A percentile compares a stretch with the other conserved stretches of the same genome.
Conservation (phyloP, 2,113 vertebrate species). For the Clupea harengus region DNA sequence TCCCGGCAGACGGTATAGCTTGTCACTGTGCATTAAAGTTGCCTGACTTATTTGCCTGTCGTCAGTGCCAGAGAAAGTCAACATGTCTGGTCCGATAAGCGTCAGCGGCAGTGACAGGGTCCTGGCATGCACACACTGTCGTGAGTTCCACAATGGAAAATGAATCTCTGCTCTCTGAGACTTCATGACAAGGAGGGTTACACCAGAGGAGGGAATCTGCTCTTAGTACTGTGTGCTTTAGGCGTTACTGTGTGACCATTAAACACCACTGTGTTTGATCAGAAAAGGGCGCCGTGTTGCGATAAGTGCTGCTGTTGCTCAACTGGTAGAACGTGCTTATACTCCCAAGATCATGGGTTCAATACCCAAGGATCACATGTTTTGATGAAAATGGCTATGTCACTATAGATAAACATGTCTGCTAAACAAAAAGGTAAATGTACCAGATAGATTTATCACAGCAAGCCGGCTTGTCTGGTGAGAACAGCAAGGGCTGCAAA, state of each 20-base stretch:
- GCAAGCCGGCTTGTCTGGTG: not conserved
- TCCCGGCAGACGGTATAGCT: not conserved
- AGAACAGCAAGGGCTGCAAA: not conserved
- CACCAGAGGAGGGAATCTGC: not conserved
- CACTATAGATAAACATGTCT: too few relatives aligned
- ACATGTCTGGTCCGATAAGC: not conserved
- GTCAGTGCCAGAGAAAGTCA: constrained; percentile 16
- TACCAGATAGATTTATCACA: too few relatives aligned
- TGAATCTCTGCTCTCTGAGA: not conserved
- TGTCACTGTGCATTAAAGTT: not conserved
- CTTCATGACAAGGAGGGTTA: not conserved
- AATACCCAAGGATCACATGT: too few relatives aligned
- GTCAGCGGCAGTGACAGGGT: not conserved
- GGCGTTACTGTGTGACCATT: too few relatives aligned
- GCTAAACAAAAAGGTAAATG: too few relatives aligned
- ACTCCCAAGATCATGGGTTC: not conserved
- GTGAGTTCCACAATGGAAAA: not conserved
- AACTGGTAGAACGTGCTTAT: not conserved
- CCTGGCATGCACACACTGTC: not conserved
- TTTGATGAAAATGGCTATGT: too few relatives aligned
- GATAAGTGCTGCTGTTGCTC: too few relatives aligned
- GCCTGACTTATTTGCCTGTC: not conserved
- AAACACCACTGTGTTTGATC: not conserved
- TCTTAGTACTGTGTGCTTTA: not conserved
- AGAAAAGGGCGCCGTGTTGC: not conserved